Evolutionary conservation across 2,888 invertebrate species (phyloP).

Genomic region (Apamea epomidion): DNA sequence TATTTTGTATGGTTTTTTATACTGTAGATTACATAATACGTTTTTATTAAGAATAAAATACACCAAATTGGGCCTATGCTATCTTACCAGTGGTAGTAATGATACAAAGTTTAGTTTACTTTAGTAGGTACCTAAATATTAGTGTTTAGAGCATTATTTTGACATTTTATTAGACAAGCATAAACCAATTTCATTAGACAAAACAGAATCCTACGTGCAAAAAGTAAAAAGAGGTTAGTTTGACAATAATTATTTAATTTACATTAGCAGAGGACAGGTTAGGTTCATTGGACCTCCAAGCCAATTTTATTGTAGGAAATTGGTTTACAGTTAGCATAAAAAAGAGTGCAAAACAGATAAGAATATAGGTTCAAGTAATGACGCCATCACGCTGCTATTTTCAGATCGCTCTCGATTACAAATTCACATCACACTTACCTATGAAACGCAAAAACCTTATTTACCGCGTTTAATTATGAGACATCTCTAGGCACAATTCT

Average conservation of each 20-base stretch:
- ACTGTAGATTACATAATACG: not conserved
- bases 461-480: constrained; percentile 65
- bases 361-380: constrained; percentile 23
- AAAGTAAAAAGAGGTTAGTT: constrained; percentile 24
- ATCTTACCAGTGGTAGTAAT: not conserved
- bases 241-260: not conserved
- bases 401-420: constrained; percentile 29
- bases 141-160: not conserved
- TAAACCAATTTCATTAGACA: not conserved
- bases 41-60: not conserved
- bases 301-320: not conserved
- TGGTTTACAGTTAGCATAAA: not conserved
- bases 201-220: not conserved
- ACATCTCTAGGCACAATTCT: constrained; percentile 71
- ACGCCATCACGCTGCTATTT: constrained; percentile 47
- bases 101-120: not conserved
- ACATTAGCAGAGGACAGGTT: constrained; percentile 5
- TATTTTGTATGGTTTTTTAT: not conserved
- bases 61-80: not conserved
- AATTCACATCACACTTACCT: constrained; percentile 74
- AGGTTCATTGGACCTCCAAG: not conserved
- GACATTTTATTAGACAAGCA: not conserved
- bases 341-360: not conserved
- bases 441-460: constrained; percentile 68
- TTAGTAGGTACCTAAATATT: not conserved